Evolutionary conservation across 2,113 vertebrate species (phyloP).

Genomic region (Tilapia sparmanii): DNA sequence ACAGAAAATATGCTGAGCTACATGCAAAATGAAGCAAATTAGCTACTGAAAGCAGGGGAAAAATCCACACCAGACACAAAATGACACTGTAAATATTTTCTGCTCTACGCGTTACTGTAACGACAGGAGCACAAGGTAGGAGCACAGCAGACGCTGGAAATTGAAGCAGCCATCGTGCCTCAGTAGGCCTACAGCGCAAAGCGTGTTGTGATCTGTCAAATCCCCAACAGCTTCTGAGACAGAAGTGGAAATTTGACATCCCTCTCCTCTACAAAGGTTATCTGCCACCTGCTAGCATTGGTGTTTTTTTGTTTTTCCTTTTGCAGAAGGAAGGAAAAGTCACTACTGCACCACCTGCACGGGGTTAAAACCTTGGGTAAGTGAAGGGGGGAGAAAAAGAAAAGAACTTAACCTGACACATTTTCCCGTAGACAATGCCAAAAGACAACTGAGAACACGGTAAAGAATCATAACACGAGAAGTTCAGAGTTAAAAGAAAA

Average conservation of each 20-base stretch:
- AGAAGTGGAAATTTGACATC: conserved; percentile 43
- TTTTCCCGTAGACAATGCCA: conserved; percentile 71
- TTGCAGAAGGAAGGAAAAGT: neutral
- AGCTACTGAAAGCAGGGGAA: neutral
- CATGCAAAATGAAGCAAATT: neutral
- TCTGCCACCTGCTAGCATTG: conserved; percentile 44
- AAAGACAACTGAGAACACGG: conserved; percentile 59
- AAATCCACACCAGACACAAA: neutral
- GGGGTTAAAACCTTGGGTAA: conserved; percentile 1
- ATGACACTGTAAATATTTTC: neutral
- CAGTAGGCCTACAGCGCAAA: neutral
- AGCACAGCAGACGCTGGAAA: conserved; percentile 1
- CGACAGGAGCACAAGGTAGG: neutral
- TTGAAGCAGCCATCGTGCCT: neutral
- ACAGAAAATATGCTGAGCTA: neutral
- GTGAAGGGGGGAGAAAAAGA: neutral
- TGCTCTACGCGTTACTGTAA: neutral
- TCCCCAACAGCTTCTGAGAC: conserved; percentile 36
- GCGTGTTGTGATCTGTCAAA: conserved; percentile 41
- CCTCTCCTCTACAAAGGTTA: conserved; percentile 45
- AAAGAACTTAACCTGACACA: conserved; percentile 70
- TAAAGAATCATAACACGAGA: neutral
- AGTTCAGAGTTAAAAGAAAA: conserved; percentile 7
- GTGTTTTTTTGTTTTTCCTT: neutral
- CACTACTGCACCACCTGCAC: conserved; percentile 47